These are phyloP conservation scores for Eupithecia tripunctaria DNA, from an alignment of 2,888 invertebrate genomes.

Conservation along the genomic window DNA sequence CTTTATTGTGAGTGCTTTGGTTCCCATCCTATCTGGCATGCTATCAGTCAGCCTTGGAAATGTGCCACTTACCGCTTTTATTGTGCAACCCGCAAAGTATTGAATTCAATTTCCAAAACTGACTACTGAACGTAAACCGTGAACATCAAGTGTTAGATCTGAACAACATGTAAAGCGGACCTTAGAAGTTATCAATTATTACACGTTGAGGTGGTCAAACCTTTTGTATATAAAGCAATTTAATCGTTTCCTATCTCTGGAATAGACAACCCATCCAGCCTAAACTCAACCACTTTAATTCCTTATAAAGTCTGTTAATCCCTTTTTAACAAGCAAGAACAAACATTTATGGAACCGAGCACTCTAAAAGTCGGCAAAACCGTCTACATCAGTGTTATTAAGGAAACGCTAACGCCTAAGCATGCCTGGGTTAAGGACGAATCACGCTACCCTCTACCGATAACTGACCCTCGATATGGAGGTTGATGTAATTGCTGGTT, in stretches of 20 bases:
- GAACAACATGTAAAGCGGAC: background rate
- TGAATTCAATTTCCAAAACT: background rate
- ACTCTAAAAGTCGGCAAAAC: constrained; percentile 22
- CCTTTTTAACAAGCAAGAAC: background rate
- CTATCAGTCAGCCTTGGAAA: constrained; percentile 9
- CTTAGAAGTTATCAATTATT: background rate
- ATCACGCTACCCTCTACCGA: constrained; percentile 32
- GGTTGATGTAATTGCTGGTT: constrained; percentile 88
- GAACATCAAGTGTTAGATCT: constrained; percentile 1
- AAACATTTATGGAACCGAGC: constrained; percentile 13
- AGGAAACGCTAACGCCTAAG: constrained; percentile 48
- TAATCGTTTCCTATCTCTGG: background rate
- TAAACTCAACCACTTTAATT: background rate
- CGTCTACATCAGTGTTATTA: constrained; percentile 41
- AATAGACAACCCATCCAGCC: background rate
- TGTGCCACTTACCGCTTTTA: background rate
- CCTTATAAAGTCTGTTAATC: background rate
- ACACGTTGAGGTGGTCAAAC: background rate
- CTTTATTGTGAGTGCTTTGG: constrained; percentile 27
- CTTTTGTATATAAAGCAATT: background rate
- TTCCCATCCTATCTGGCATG: background rate
- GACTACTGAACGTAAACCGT: background rate
- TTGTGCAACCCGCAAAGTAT: background rate
- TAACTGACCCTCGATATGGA: constrained; percentile 90
- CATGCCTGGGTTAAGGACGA: constrained; percentile 58